Evolutionary conservation across 1,140 invertebrate species (phyloP).

Genomic region (Drosophila orosa): DNA sequence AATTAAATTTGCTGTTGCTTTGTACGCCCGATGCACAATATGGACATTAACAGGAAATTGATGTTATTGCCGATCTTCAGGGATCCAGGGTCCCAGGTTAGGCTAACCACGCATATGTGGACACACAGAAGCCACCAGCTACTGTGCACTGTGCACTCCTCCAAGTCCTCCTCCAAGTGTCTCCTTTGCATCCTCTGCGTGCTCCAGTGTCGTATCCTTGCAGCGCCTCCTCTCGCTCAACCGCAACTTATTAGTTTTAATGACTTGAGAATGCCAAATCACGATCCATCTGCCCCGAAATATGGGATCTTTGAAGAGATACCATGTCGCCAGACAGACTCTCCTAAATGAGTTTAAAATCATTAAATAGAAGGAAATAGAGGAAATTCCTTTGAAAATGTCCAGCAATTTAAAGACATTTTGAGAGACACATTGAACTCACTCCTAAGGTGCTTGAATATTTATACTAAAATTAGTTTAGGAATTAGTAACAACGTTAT

Average conservation of each 20-base stretch:
- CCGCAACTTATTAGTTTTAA: conserved; percentile 19
- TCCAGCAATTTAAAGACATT: neutral
- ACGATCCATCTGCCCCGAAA: conserved; percentile 7
- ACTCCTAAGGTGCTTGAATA: neutral
- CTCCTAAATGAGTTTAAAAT: neutral
- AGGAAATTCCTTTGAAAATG: neutral
- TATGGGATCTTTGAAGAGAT: neutral
- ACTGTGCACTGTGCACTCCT: neutral
- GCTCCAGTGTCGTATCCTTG: conserved; percentile 10
- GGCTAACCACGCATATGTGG: conserved; percentile 27
- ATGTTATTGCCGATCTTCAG: conserved; percentile 37
- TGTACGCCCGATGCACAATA: conserved; percentile 43
- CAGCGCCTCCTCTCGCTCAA: neutral
- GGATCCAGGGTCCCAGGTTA: neutral
- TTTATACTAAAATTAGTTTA: neutral
- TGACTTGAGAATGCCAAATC: conserved; percentile 19
- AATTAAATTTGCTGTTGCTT: conserved; percentile 60
- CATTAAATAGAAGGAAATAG: neutral
- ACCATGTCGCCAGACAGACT: neutral
- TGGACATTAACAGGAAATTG: conserved; percentile 60
- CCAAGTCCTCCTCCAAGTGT: neutral
- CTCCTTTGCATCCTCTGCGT: conserved; percentile 11
- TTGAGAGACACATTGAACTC: neutral
- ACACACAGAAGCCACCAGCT: conserved; percentile 26
- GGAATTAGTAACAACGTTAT: too few relatives aligned